Evolutionary conservation across 2,113 vertebrate genomes (phyloP).

Genomic region (Micromys minutus): DNA sequence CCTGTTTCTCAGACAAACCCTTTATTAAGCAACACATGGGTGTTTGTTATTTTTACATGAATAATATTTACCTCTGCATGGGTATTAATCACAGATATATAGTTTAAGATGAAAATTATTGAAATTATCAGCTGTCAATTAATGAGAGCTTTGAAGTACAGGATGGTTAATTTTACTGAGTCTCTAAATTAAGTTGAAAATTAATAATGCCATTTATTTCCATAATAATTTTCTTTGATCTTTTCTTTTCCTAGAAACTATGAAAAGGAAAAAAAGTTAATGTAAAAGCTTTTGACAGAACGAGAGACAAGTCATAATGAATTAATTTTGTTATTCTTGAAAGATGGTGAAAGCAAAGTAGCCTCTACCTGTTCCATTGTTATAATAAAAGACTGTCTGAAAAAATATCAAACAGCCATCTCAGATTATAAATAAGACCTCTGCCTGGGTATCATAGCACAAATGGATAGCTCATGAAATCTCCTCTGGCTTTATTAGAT

Average conservation of each 20-base stretch:
- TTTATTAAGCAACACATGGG: not conserved
- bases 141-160: not conserved
- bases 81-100: not conserved
- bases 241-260: not conserved
- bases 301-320: constrained; percentile 21
- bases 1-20: not conserved
- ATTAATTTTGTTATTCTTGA: constrained; percentile 25
- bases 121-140: not conserved
- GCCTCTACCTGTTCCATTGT: not conserved
- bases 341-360: not conserved
- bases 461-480: constrained; percentile 65
- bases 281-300: constrained; percentile 16
- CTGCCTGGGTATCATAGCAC: constrained; percentile 10
- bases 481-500: constrained; percentile 66
- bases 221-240: not conserved
- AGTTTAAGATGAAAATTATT: not conserved
- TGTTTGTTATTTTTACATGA: not conserved
- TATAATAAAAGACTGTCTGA: constrained; percentile 20
- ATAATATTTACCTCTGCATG: not conserved
- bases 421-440: constrained; percentile 58
- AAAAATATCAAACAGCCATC: constrained; percentile 31
- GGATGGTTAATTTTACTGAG: not conserved
- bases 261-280: not conserved
- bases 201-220: not conserved
- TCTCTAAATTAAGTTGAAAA: not conserved